Conservation (phyloP, 2,113 vertebrate species). For the Tympanuchus pallidicinctus region DNA sequence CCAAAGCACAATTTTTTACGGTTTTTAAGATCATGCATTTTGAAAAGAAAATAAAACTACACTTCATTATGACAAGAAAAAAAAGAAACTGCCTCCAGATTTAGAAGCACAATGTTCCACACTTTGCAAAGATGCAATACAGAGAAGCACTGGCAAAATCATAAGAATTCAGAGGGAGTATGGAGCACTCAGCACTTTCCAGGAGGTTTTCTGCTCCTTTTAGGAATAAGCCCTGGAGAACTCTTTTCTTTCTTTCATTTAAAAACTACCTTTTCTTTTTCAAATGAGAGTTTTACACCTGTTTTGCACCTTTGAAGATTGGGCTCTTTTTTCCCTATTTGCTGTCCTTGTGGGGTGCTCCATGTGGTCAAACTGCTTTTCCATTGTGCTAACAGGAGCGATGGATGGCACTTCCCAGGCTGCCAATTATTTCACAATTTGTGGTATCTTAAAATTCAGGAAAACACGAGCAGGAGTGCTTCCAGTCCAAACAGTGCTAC, state of each 20-base stretch:
- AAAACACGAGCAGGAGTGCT: not conserved
- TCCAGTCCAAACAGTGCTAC: not conserved
- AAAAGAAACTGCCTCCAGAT: not conserved
- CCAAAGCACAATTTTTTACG: constrained; percentile 2
- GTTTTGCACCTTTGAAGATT: not conserved
- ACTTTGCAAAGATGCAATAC: not conserved
- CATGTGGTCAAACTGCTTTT: constrained; percentile 19
- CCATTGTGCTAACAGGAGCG: not conserved
- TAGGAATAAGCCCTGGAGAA: not conserved
- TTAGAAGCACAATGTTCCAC: not conserved
- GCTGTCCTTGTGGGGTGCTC: not conserved
- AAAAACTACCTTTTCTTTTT: not conserved
- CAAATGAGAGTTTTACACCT: not conserved
- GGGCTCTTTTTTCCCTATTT: not conserved
- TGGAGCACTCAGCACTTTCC: not conserved
- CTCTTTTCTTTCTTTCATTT: not conserved
- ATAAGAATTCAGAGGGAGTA: constrained; percentile 2
- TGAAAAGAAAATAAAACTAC: constrained; percentile 45
- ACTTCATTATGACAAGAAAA: constrained; percentile 5
- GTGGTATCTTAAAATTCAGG: not conserved
- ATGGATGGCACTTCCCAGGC: constrained; percentile 2
- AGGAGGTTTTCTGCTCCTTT: not conserved
- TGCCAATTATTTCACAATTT: not conserved
- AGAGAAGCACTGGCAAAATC: not conserved
- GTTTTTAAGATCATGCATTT: constrained; percentile 44